Conservation (phyloP, 1,140 invertebrate species). For the Drosophila pseudoobscura region DNA sequence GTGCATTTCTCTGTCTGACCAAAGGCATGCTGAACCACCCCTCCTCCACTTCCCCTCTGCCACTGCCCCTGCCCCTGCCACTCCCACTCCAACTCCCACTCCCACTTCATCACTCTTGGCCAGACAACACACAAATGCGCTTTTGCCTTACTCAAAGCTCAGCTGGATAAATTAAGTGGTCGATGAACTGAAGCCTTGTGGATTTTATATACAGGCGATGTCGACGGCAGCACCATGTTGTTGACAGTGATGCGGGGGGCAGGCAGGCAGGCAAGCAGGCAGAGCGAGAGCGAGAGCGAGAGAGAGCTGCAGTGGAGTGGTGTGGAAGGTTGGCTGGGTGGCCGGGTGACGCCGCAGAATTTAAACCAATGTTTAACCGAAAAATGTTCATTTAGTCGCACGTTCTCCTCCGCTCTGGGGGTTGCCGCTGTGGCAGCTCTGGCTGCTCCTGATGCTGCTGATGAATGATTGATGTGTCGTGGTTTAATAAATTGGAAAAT, state of each 20-base stretch:
- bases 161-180: constrained; percentile 83
- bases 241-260: constrained; percentile 65
- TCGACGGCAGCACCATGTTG: constrained; percentile 45
- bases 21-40: constrained; percentile 60
- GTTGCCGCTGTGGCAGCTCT: too few relatives aligned
- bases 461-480: constrained; percentile 77
- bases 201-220: constrained; percentile 71
- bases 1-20: constrained; percentile 81
- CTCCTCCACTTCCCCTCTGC: background rate
- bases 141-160: constrained; percentile 79
- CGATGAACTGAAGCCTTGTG: constrained; percentile 83
- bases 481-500: constrained; percentile 81
- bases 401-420: constrained; percentile 30
- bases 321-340: background rate
- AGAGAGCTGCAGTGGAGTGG: too few relatives aligned
- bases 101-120: constrained; percentile 11
- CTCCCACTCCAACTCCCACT: background rate
- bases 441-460: constrained; percentile 19
- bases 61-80: background rate
- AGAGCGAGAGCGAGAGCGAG: background rate
- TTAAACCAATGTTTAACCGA: constrained; percentile 81
- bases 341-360: constrained; percentile 72
- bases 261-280: too few relatives aligned
- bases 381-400: constrained; percentile 82
- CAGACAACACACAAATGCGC: constrained; percentile 70